Conservation (phyloP, 35 echinoderm and acorn worm genomes). For the Apostichopus japonicus region DNA sequence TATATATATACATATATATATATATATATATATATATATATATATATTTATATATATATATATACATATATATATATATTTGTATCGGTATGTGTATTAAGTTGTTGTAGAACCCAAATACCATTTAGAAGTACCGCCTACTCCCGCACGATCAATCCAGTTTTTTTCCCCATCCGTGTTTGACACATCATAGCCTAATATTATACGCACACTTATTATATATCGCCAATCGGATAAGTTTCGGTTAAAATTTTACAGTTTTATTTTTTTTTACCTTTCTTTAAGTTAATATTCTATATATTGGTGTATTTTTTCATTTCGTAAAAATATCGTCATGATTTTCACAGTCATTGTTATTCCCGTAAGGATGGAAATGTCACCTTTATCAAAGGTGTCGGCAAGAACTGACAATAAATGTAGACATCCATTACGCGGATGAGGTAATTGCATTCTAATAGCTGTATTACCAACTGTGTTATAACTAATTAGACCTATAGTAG, state of each 20-base stretch:
- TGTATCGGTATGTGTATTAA: too few species aligned
- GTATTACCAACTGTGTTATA: not conserved
- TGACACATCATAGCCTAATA: too few species aligned
- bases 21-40: too few species aligned
- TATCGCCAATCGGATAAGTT: not conserved
- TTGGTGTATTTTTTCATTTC: not conserved
- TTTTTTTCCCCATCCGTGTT: too few species aligned
- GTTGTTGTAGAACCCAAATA: too few species aligned
- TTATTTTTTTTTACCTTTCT: not conserved
- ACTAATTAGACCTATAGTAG: not conserved
- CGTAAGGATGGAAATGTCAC: constrained; percentile 16
- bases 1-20: too few species aligned
- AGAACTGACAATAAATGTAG: constrained; percentile 29
- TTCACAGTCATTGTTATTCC: not conserved
- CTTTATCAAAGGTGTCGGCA: constrained; percentile 28
- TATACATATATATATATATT: too few species aligned
- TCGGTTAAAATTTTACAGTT: not conserved
- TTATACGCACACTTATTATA: not conserved
- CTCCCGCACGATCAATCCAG: too few species aligned
- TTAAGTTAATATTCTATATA: not conserved
- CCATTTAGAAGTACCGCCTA: too few species aligned
- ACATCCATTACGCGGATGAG: constrained; percentile 9
- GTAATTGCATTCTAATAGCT: not conserved
- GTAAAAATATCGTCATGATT: not conserved
- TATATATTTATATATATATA: too few species aligned